Percentiles rank a stretch among this genome's conserved stretches.
Evolutionary conservation across 2,797 vertebrate species (phyloP).

Genomic region (Acanthopagrus latus): DNA sequence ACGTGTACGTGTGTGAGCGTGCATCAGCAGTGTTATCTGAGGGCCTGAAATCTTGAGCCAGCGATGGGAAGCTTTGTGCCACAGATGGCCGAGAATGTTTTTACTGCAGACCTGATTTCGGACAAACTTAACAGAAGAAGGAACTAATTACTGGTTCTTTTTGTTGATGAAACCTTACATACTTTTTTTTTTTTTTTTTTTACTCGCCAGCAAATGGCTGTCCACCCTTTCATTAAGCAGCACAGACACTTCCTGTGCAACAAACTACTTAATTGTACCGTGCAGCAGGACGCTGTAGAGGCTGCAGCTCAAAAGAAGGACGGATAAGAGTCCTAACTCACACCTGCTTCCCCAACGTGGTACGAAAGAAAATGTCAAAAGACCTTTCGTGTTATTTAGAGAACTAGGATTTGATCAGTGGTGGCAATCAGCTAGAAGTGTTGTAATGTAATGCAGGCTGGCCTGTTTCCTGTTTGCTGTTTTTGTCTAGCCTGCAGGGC

Average conservation of each 20-base stretch:
- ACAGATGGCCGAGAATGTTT: constrained; percentile 4
- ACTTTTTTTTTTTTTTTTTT: background rate
- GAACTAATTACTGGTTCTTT: background rate
- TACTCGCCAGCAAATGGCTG: constrained; percentile 19
- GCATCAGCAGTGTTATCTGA: constrained; percentile 59
- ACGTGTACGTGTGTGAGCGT: constrained; percentile 42
- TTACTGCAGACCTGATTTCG: background rate
- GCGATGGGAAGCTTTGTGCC: background rate
- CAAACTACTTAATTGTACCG: constrained; percentile 47
- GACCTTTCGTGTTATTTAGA: constrained; percentile 9
- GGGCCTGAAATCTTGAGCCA: constrained; percentile 61
- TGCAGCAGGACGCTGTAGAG: constrained; percentile 60
- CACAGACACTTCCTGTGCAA: constrained; percentile 64
- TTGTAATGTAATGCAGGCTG: constrained; percentile 35
- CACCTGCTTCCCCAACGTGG: background rate
- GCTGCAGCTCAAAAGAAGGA: constrained; percentile 28
- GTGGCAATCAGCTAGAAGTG: background rate
- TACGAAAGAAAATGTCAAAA: background rate
- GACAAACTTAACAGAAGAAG: background rate
- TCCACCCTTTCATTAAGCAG: constrained; percentile 56
- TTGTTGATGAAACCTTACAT: background rate
- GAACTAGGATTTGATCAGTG: constrained; percentile 22
- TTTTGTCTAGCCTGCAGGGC: constrained; percentile 47
- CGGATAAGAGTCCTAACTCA: constrained; percentile 31
- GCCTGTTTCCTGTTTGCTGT: constrained; percentile 65